A percentile compares a stretch with the other conserved stretches of the same genome.
These are phyloP conservation scores for Drosophila kanekoi DNA, from an alignment of 2,888 invertebrate genomes.

Conservation along the genomic window DNA sequence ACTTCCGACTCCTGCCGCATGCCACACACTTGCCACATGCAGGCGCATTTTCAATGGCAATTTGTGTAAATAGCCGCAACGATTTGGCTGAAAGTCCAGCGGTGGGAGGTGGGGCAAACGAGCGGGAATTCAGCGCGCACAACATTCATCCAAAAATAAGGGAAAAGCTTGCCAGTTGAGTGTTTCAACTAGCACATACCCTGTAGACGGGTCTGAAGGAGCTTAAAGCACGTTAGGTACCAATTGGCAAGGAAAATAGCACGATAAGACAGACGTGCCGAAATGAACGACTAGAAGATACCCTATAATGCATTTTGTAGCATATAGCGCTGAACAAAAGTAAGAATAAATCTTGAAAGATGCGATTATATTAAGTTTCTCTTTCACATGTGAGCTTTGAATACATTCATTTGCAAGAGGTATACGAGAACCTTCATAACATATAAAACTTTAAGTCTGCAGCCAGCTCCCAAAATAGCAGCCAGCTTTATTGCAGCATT, in stretches of 20 bases:
- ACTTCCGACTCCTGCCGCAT: conserved; percentile 12
- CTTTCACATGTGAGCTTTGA: no score
- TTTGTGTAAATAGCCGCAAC: conserved; percentile 67
- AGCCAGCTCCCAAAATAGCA: neutral
- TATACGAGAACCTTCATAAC: neutral
- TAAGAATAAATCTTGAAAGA: no score
- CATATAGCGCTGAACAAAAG: no score
- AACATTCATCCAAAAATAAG: neutral
- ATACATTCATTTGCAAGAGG: no score
- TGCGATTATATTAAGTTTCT: no score
- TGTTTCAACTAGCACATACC: neutral
- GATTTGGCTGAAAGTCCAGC: conserved; percentile 54
- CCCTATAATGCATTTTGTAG: no score
- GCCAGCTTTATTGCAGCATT: no score
- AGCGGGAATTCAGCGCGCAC: neutral
- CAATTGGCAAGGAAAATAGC: neutral
- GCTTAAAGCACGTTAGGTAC: neutral
- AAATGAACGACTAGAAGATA: no score
- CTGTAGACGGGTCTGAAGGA: neutral
- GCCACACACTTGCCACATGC: conserved; percentile 13
- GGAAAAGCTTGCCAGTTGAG: neutral
- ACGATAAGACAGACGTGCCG: no score
- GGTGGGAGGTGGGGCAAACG: neutral
- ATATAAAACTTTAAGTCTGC: neutral
- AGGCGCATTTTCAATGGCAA: conserved; percentile 63